phyloP scores from a whole-genome alignment of 2,797 vertebrate genomes.

The Hozukius guyotensis region DNA sequence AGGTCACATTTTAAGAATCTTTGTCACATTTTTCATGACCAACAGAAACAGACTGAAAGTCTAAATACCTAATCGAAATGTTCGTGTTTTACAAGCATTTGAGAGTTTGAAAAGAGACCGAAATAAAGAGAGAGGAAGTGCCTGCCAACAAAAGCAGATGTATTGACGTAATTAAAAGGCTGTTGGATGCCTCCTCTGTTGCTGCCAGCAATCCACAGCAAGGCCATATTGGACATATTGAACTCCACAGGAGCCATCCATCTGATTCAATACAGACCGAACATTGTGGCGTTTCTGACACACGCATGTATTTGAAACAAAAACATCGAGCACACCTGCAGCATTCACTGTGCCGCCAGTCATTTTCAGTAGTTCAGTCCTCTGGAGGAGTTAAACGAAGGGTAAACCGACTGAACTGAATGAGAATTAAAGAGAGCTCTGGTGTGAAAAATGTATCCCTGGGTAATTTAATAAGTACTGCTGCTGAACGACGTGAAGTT shows the following conservation, averaged over 20 bases:
- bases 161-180: slow-evolving; percentile 41
- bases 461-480: background rate
- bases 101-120: background rate
- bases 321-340: background rate
- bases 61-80: background rate
- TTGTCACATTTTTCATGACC: background rate
- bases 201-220: slow-evolving; percentile 20
- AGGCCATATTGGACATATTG: slow-evolving; percentile 24
- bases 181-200: slow-evolving; percentile 13
- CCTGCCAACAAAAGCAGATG: slow-evolving; percentile 15
- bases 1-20: background rate
- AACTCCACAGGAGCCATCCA: slow-evolving; percentile 5
- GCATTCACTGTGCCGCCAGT: background rate
- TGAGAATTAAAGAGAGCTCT: background rate
- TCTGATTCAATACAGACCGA: slow-evolving; percentile 10
- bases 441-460: background rate
- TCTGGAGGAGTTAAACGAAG: background rate
- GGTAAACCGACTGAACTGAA: background rate
- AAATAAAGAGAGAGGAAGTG: background rate
- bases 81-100: background rate
- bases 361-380: background rate
- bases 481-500: background rate
- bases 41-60: background rate
- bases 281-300: background rate
- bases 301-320: background rate